Conservation (phyloP, 2,888 invertebrate genomes). For the Volucella bombylans region DNA sequence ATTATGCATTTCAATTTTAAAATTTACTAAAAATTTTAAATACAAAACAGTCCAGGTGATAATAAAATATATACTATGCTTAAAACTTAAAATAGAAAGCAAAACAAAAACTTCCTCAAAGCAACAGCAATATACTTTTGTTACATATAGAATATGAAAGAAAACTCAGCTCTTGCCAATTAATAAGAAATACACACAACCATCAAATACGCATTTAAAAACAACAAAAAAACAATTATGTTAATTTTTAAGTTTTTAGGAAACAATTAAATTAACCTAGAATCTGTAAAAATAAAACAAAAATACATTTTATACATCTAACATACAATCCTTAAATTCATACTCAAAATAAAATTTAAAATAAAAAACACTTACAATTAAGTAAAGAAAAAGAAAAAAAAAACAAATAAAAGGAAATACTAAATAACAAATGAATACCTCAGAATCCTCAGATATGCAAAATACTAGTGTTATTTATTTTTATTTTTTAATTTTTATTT, state of each 20-base stretch:
- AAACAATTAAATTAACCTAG: slow-evolving; percentile 5
- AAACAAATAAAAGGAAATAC: slow-evolving; percentile 14
- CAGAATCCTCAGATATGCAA: slow-evolving; percentile 70
- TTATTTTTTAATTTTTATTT: slow-evolving; percentile 24
- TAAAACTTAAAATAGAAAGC: slow-evolving; percentile 19
- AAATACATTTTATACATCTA: slow-evolving; percentile 34
- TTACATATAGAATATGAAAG: slow-evolving; percentile 24
- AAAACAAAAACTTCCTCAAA: slow-evolving; percentile 53
- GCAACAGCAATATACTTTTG: slow-evolving; percentile 34
- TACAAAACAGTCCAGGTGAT: slow-evolving; percentile 64
- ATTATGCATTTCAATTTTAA: slow-evolving; percentile 58
- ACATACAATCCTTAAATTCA: background rate
- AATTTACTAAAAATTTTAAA: slow-evolving; percentile 37
- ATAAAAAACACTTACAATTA: slow-evolving; percentile 7
- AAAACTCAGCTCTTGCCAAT: slow-evolving; percentile 63
- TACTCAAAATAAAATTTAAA: slow-evolving; percentile 7
- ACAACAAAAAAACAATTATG: slow-evolving; percentile 16
- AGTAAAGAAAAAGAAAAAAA: slow-evolving; percentile 10
- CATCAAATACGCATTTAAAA: slow-evolving; percentile 20
- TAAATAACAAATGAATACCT: slow-evolving; percentile 71
- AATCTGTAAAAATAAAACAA: slow-evolving; percentile 24
- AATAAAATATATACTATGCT: slow-evolving; percentile 52
- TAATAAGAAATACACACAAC: slow-evolving; percentile 23
- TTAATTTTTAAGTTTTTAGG: background rate
- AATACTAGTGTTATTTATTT: slow-evolving; percentile 44